phyloP scores from a whole-genome alignment of 1,140 invertebrate species.

The Apolygus lucorum region DNA sequence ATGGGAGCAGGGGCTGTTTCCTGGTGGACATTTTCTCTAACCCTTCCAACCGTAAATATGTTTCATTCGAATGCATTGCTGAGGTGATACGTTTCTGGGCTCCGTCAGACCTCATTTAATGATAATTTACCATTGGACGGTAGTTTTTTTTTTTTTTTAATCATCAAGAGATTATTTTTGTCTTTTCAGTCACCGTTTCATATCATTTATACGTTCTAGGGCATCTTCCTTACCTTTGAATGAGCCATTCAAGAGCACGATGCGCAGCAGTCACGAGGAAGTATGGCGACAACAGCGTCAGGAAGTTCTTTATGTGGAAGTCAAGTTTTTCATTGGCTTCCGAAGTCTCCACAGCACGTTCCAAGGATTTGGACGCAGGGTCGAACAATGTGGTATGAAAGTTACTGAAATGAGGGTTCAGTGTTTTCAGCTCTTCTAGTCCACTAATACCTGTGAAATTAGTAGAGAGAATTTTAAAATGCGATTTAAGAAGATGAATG shows the following conservation, averaged over 20 bases:
- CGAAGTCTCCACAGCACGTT: constrained; percentile 64
- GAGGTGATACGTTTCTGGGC: too few species aligned
- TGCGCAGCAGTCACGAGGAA: constrained; percentile 73
- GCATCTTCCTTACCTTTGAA: constrained; percentile 60
- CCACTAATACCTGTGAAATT: constrained; percentile 57
- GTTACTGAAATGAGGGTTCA: constrained; percentile 59
- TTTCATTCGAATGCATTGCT: too few species aligned
- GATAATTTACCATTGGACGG: too few species aligned
- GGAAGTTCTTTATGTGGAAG: constrained; percentile 65
- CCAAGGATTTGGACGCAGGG: constrained; percentile 58
- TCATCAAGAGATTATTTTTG: too few species aligned
- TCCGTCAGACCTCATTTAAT: too few species aligned
- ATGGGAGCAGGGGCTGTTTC: too few species aligned
- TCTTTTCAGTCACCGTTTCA: too few species aligned
- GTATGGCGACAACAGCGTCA: constrained; percentile 75
- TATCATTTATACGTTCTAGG: too few species aligned
- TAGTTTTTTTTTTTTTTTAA: too few species aligned
- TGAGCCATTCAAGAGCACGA: constrained; percentile 87
- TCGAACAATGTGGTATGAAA: constrained; percentile 72
- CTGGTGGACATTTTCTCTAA: too few species aligned
- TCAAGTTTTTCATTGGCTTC: constrained; percentile 70
- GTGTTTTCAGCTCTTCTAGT: constrained; percentile 64
- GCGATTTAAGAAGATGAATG: too few species aligned
- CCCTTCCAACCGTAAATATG: too few species aligned
- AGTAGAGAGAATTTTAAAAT: constrained; percentile 6